Evolutionary conservation across 2,113 vertebrate genomes (phyloP).

Genomic region (Anas platyrhynchos): DNA sequence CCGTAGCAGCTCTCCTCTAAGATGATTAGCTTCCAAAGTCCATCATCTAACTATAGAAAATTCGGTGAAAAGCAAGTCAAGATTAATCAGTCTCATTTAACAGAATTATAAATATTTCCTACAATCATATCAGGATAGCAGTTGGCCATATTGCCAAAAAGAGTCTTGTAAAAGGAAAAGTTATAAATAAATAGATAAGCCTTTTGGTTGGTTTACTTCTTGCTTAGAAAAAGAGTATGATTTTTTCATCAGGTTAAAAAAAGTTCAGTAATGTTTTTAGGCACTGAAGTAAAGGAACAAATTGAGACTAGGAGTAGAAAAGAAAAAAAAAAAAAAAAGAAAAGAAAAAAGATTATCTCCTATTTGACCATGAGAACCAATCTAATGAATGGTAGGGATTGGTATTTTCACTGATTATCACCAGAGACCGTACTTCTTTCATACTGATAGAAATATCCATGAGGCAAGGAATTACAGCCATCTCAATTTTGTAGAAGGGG

Average conservation of each 20-base stretch:
- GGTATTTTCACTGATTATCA: neutral
- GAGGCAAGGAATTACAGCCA: neutral
- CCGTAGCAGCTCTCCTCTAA: neutral
- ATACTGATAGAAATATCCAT: neutral
- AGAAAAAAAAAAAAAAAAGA: neutral
- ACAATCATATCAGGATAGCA: conserved; percentile 39
- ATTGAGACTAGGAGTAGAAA: conserved; percentile 34
- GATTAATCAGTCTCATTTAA: conserved; percentile 63
- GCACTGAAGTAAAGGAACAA: conserved; percentile 10
- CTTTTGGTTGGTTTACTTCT: conserved; percentile 53
- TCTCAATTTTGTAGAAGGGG: neutral
- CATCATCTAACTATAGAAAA: conserved; percentile 39
- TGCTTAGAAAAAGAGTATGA: conserved; percentile 23
- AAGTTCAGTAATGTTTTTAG: conserved; percentile 38
- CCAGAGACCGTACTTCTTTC: neutral
- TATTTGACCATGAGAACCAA: neutral
- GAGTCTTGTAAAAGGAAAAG: conserved; percentile 36
- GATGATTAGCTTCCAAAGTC: conserved; percentile 11
- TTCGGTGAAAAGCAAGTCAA: conserved; percentile 57
- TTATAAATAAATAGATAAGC: conserved; percentile 71
- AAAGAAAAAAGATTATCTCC: neutral
- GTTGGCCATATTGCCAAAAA: conserved; percentile 52
- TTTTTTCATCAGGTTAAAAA: conserved; percentile 69
- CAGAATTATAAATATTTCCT: conserved; percentile 68
- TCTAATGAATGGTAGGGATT: neutral